These are phyloP conservation scores for Schizopygopsis pylzovi DNA, from an alignment of 2,797 vertebrate species.

Conservation along the genomic window DNA sequence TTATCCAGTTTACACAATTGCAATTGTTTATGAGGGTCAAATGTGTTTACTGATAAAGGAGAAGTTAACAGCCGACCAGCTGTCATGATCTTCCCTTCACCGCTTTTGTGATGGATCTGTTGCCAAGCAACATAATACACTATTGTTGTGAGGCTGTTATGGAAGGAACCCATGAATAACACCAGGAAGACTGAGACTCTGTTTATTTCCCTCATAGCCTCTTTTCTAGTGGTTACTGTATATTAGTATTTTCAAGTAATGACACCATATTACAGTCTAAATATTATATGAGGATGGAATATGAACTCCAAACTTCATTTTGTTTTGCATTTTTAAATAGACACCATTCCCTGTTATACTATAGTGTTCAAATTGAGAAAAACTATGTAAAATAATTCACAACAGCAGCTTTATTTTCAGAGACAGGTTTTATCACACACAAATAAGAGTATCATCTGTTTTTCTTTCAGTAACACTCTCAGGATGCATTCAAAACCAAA, in stretches of 20 bases:
- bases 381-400: background rate
- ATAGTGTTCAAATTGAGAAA: background rate
- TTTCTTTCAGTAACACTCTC: background rate
- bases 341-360: background rate
- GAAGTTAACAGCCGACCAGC: background rate
- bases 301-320: background rate
- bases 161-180: background rate
- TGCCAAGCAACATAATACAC: conserved; percentile 21
- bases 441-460: background rate
- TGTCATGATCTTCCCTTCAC: conserved; percentile 1
- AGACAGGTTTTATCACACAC: conserved; percentile 38
- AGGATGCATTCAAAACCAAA: background rate
- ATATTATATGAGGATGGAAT: background rate
- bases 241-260: background rate
- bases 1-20: conserved; percentile 16
- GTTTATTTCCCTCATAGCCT: background rate
- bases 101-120: conserved; percentile 29
- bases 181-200: background rate
- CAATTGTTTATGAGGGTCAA: conserved; percentile 11
- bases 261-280: background rate
- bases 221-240: background rate
- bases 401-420: conserved; percentile 58
- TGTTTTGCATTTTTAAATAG: background rate
- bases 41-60: conserved; percentile 18
- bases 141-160: conserved; percentile 6